Evolutionary conservation across 2,797 vertebrate species (phyloP).

Genomic region (Zenarchopterus dispar): DNA sequence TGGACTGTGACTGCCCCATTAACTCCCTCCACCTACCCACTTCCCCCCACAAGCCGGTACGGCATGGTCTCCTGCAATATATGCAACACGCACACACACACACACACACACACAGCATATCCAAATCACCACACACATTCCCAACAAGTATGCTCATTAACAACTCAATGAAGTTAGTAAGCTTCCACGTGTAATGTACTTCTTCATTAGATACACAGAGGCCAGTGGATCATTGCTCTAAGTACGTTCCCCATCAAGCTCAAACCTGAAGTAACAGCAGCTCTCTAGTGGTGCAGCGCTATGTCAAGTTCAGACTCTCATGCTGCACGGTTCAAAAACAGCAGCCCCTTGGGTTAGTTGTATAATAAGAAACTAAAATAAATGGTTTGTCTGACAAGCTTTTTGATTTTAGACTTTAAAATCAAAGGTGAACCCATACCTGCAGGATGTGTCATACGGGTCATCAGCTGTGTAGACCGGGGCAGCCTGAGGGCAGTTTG

Average conservation of each 20-base stretch:
- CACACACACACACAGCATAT: neutral
- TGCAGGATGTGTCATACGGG: neutral
- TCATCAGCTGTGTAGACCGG: neutral
- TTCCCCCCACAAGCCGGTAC: constrained; percentile 44
- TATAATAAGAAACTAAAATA: constrained; percentile 18
- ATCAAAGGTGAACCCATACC: neutral
- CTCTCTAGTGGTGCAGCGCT: constrained; percentile 25
- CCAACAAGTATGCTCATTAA: constrained; percentile 72
- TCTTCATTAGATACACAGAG: constrained; percentile 70
- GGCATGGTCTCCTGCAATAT: constrained; percentile 23
- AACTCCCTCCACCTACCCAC: constrained; percentile 36
- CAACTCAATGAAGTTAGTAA: constrained; percentile 54
- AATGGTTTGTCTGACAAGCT: neutral
- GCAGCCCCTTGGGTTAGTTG: neutral
- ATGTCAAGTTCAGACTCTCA: constrained; percentile 26
- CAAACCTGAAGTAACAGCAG: constrained; percentile 53
- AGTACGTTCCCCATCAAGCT: constrained; percentile 53
- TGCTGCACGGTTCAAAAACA: neutral
- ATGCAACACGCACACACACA: constrained; percentile 5
- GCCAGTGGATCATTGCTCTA: constrained; percentile 72
- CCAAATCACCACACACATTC: constrained; percentile 38
- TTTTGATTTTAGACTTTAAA: neutral
- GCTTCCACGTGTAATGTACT: constrained; percentile 61
- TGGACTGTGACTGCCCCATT: constrained; percentile 66
- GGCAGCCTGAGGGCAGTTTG: too few relatives aligned